A percentile compares a stretch with the other conserved stretches of the same genome.
These are phyloP conservation scores for Tiliacea aurago DNA, from an alignment of 2,888 invertebrate species.

Conservation along the genomic window DNA sequence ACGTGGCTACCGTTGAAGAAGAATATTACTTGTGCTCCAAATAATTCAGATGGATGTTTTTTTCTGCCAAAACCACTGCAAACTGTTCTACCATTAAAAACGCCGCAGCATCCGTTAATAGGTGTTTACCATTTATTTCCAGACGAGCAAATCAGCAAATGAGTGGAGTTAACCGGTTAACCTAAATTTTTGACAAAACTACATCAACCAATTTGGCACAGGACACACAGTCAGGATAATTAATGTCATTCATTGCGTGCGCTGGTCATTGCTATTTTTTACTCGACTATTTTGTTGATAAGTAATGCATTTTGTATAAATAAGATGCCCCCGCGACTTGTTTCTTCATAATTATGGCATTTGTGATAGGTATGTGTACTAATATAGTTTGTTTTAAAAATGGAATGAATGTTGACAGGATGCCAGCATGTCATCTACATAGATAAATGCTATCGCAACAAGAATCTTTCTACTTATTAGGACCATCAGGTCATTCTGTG, in stretches of 20 bases:
- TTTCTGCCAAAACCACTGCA: background rate
- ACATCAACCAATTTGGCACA: constrained; percentile 74
- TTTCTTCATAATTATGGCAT: constrained; percentile 29
- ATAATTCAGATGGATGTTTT: background rate
- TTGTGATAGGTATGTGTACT: constrained; percentile 20
- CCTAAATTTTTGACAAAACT: constrained; percentile 72
- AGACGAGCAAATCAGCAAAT: constrained; percentile 52
- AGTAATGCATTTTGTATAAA: constrained; percentile 35
- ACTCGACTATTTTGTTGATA: constrained; percentile 38
- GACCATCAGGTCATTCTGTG: background rate
- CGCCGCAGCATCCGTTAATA: constrained; percentile 35
- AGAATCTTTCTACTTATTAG: background rate
- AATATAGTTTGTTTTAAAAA: constrained; percentile 31
- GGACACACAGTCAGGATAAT: constrained; percentile 72
- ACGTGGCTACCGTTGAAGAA: constrained; percentile 7
- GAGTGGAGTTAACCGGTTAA: constrained; percentile 65
- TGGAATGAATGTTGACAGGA: constrained; percentile 26
- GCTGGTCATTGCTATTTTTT: constrained; percentile 67
- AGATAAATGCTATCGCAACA: background rate
- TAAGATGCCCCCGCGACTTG: constrained; percentile 28
- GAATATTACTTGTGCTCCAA: background rate
- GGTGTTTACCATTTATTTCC: constrained; percentile 51
- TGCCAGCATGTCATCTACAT: constrained; percentile 34
- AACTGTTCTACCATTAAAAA: constrained; percentile 22
- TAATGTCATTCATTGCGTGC: constrained; percentile 70